These are phyloP conservation scores for Malurus cyaneus DNA, from an alignment of 2,113 vertebrate genomes.

Conservation along the genomic window DNA sequence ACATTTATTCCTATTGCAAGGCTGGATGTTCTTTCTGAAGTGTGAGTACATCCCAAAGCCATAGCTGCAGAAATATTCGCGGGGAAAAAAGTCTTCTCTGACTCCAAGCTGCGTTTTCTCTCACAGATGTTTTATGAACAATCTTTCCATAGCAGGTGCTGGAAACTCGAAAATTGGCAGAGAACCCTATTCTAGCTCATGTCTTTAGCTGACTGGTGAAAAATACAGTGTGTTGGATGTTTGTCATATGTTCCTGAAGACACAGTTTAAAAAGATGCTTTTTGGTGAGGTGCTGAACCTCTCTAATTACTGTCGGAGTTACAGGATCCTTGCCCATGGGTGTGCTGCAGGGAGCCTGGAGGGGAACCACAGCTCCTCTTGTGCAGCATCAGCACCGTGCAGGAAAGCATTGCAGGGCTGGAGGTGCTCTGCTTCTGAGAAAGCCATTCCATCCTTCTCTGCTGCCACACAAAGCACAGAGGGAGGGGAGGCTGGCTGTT, in stretches of 20 bases:
- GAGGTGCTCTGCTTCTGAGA: background rate
- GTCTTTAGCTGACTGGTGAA: background rate
- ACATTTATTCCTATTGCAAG: accelerated
- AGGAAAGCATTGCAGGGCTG: background rate
- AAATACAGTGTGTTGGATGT: background rate
- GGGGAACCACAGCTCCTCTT: background rate
- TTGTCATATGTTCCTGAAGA: background rate
- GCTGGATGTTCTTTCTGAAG: background rate
- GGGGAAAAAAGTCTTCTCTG: background rate
- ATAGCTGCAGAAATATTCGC: background rate
- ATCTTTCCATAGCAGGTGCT: background rate
- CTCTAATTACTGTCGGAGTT: background rate
- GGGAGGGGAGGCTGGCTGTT: background rate
- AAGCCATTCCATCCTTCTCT: accelerated
- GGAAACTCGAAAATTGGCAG: background rate
- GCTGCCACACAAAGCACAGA: background rate
- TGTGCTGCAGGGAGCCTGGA: background rate
- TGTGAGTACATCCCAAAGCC: background rate
- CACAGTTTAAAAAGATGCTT: background rate
- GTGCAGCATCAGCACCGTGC: background rate
- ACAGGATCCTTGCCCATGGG: background rate
- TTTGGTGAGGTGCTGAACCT: background rate
- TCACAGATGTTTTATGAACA: slow-evolving; percentile 1
- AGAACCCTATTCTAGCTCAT: background rate
- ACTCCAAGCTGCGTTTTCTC: background rate